These are phyloP conservation scores for Cryptus armator DNA, from an alignment of 2,888 invertebrate species.

Conservation along the genomic window DNA sequence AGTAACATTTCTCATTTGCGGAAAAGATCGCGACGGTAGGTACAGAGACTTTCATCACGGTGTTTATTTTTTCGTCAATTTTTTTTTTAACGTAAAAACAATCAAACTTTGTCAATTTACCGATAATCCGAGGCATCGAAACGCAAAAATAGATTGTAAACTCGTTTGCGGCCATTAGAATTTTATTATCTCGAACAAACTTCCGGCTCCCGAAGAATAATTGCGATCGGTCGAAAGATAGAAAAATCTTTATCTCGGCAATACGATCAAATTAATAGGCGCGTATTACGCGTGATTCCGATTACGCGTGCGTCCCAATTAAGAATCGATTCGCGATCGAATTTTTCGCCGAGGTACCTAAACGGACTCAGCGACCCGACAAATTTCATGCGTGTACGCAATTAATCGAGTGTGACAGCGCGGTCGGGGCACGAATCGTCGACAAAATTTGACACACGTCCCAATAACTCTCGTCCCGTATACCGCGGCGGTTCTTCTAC, in stretches of 20 bases:
- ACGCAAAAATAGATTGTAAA: background rate
- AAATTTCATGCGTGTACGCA: slow-evolving; percentile 50
- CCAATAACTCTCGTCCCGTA: background rate
- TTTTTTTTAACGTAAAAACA: slow-evolving; percentile 7
- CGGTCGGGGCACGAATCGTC: slow-evolving; percentile 3
- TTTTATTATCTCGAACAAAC: background rate
- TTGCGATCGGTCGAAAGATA: background rate
- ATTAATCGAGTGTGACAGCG: slow-evolving; percentile 60
- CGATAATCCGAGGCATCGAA: background rate
- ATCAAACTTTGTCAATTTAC: slow-evolving; percentile 37
- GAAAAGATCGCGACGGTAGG: slow-evolving; percentile 9
- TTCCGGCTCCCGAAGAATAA: slow-evolving; percentile 15
- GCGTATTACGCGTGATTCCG: slow-evolving; percentile 2
- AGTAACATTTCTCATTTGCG: slow-evolving; percentile 38
- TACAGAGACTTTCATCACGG: background rate
- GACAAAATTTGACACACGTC: slow-evolving; percentile 13
- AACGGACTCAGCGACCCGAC: background rate
- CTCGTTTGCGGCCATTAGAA: background rate
- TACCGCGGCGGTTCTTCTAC: slow-evolving; percentile 19
- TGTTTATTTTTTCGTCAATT: background rate
- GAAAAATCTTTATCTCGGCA: background rate
- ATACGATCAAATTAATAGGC: slow-evolving; percentile 12
- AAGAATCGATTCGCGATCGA: slow-evolving; percentile 37
- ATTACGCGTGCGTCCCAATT: slow-evolving; percentile 54
- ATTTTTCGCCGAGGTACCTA: slow-evolving; percentile 21